Evolutionary conservation across 2,797 vertebrate species (phyloP), one percentile per base, ranked within the genome.

Genomic region (Melanotaenia maccullochi): DNA sequence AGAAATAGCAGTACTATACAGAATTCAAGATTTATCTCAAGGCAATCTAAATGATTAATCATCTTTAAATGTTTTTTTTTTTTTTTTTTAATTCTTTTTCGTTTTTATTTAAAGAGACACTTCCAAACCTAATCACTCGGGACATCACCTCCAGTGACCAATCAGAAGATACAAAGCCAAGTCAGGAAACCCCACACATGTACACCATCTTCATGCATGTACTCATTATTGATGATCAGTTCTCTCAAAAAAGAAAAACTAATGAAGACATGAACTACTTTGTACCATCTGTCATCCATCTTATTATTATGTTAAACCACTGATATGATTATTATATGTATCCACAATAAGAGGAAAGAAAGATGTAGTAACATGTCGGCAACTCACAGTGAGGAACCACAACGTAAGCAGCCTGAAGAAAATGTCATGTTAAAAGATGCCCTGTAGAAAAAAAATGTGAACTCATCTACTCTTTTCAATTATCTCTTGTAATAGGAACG

Each of bases 121-220:
- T 75, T 79, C 36, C 38, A 4, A 56, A 68, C 64, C 32, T 32
- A 71, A 87, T 88, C 86, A 85, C 79, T 44, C 82, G 83, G 90
- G 82, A 87, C 85, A 89, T 89, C 87, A 85, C 73, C 82, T 89
- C 90, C 85, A 81, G 79, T 82, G 73, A 89, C 71, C 84, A 38
- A 67, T 71, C 38, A 42, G 60, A 63, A 60, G 42, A 80, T 70
- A 73, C 75, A 75, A 83, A 85, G 65, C 57, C 74, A 70, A 71
- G 69, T 79, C 71, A 82, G 70, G 68, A 84, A 85, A 85, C 61
- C 69, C 65, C 56, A 70, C 67, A 83, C 71, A 75, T 68, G 44
- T 61, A 85, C 58, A 83, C 30, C 76, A 79, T 78, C 79, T 72
- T 81, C 90, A 89, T 87, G 88, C 86, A 86, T 67, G 74, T 71